Evolutionary conservation across 2,888 invertebrate species (phyloP), one percentile per base, ranked within the genome.

Genomic region (Epistrophella euchroma): DNA sequence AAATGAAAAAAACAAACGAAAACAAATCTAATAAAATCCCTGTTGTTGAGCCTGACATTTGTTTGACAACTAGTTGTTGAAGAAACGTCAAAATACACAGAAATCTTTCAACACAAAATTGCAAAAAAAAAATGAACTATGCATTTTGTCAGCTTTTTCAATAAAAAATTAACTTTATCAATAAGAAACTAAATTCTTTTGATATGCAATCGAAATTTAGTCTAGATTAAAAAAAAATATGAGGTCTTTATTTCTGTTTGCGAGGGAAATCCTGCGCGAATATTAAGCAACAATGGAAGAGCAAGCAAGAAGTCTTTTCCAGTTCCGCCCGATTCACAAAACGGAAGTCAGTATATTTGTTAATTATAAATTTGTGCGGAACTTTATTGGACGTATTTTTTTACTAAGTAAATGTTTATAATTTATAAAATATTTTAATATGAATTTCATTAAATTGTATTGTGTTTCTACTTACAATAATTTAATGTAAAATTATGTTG

Each of bases 311-410:
- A 73, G 88, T 87, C 82, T 85, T 82, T 88, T 89, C 89, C 89
- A 89, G 88, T 88, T 89, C 89, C 89, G 89, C 88, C 52, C n/a
- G 82, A 76, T 37, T 50, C 74, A 60, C 58, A 88, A 88, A 89
- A 88, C 89, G 89, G 89, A 89, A 89, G 89, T 89, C 88, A 88
- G 88, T 88, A 88, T 66, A 71, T 82, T 89, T 89, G 88, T 84
- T 81, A 84, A 88, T 89, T 88, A 79, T 80, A 73, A 88, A 88
- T 87, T 88, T 86, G 62, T 73, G 25, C 56, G 32, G 32, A 9
- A 50, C 19, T 58, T 32, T 45, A 22, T 37, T 62, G 4, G 25
- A 35, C 4, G 17, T n/a, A 35, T 74, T 78, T 73, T 64, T 0
- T 10, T 55, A 66, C 70, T 17, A 78, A 58, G 25, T 5, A 10